Conservation (phyloP, 2,888 invertebrate species). For the Agelastica alni region DNA sequence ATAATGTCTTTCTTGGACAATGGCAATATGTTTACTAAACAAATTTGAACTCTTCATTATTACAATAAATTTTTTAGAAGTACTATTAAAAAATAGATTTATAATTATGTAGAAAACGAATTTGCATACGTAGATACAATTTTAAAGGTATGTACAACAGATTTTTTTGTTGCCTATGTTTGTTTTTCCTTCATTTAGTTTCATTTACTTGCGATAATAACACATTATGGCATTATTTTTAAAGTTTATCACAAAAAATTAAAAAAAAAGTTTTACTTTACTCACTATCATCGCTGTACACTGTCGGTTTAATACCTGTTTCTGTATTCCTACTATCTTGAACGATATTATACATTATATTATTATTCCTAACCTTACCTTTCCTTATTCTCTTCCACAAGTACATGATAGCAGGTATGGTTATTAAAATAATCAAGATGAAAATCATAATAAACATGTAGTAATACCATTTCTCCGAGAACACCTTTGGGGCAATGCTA, state of each 20-base stretch:
- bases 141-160: too few relatives aligned
- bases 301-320: constrained; percentile 45
- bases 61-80: too few relatives aligned
- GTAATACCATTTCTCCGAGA: constrained; percentile 48
- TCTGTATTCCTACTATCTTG: constrained; percentile 47
- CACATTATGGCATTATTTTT: neutral
- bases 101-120: too few relatives aligned
- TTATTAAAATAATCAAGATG: constrained; percentile 37
- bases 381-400: constrained; percentile 22
- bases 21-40: too few relatives aligned
- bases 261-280: constrained; percentile 9
- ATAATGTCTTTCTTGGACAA: too few relatives aligned
- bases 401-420: constrained; percentile 27
- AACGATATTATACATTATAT: constrained; percentile 37
- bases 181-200: neutral
- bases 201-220: neutral
- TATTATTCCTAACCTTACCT: constrained; percentile 32
- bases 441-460: constrained; percentile 43
- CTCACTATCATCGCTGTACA: constrained; percentile 42
- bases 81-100: too few relatives aligned
- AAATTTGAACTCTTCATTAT: too few relatives aligned
- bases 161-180: too few relatives aligned
- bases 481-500: constrained; percentile 35
- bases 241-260: constrained; percentile 2
- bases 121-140: too few relatives aligned